phyloP scores from a whole-genome alignment of 2,797 vertebrate species.

The Rhinoraja longicauda region DNA sequence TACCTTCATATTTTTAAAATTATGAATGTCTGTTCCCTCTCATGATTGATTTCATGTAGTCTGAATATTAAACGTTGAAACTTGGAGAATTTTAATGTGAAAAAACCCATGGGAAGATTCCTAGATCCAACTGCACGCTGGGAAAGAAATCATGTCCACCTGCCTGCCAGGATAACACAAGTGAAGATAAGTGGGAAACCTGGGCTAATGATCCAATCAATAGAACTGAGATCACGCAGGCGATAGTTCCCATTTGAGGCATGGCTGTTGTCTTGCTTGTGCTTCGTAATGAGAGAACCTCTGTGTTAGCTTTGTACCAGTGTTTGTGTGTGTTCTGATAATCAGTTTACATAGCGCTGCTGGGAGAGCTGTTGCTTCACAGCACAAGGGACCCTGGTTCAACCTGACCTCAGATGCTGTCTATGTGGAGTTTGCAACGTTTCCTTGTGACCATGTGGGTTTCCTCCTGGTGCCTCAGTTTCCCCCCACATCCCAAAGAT shows the following conservation, averaged over 20 bases:
- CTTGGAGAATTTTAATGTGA: not conserved
- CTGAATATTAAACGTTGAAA: not conserved
- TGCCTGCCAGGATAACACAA: not conserved
- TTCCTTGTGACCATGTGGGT: no score
- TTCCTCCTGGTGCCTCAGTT: no score
- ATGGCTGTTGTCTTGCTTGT: no score
- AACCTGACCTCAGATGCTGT: no score
- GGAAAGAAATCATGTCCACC: not conserved
- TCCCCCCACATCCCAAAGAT: no score
- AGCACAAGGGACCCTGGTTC: no score
- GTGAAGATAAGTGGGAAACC: no score
- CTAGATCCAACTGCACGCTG: not conserved
- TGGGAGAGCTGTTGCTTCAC: no score
- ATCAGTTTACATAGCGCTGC: not conserved
- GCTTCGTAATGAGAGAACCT: not conserved
- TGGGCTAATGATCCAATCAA: no score
- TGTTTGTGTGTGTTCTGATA: not conserved
- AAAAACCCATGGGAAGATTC: not conserved
- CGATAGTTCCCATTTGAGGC: no score
- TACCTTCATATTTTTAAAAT: slow-evolving; percentile 26
- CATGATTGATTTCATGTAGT: slow-evolving; percentile 11
- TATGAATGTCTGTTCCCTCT: not conserved
- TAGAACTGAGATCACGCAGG: no score
- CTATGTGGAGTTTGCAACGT: no score
- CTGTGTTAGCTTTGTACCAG: not conserved